Base-by-base conservation (phyloP, 2,888 invertebrate genomes). In the Cremastobaeus sp. region DNA sequence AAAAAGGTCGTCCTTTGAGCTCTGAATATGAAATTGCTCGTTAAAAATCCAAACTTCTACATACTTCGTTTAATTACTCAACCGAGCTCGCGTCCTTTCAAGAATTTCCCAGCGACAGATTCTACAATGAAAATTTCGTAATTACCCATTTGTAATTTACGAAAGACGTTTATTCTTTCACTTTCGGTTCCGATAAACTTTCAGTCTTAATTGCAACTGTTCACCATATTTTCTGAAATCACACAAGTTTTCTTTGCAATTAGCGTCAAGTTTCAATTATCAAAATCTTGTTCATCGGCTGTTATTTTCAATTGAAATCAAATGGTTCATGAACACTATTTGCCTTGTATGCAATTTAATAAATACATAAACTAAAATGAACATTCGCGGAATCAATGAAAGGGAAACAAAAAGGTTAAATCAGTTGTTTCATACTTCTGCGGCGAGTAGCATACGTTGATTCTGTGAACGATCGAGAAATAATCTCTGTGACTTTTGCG, bases 401-500 rank as follows among this genome's bases (percentile, higher is more conserved):
- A 18, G 20, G 4, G 11, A 17, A 11, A 21, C 4, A 20, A 25
- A 45, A 28, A 45, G 8, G 14, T 14, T 14, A 37, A 47, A 35
- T 12, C 8, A 12, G 2, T 14, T 17, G 18, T 21, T 43, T 37
- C 18, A 17, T 35, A 54, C 45, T 20, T 32, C 17, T n/a, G 37
- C 12, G 47, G 35, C 3, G 37, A 47, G 30, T 32, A 14, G 39
- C 21, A 41, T 62, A 21, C 43, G 39, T 1, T 30, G 34, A 64
- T 64, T 21, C 34, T 8, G 43, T 25, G 35, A 28, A 12, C n/a
- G 21, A 32, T 43, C 12, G 43, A 9, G 35, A 20, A 66, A 68
- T 68, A 69, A 54, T 69, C 62, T 37, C 21, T 32, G 37, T 60
- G 60, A 54, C 54, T 69, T 69, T 69, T 6, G 54, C 39, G 55